Base-by-base conservation (phyloP, 2,113 vertebrate species). In the Malurus melanocephalus region DNA sequence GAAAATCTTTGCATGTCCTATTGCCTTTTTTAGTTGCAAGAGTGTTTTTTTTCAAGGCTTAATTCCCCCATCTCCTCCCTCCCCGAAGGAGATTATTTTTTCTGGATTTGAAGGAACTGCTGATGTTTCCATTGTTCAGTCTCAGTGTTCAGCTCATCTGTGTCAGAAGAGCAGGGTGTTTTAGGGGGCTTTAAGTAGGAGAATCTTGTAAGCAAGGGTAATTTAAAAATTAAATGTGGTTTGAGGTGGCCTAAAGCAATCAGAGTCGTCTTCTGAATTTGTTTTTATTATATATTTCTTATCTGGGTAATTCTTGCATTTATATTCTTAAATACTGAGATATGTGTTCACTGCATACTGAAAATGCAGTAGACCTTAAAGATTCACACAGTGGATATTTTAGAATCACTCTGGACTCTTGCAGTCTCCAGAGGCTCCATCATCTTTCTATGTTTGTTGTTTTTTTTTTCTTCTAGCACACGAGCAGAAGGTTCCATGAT, bases 401-500 rank as follows among this genome's bases (percentile, higher is more conserved):
- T n/a, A 48, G 33, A 81, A 68, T 43, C 30, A 16, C 10, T 72
- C 11, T 68, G 15, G 48, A 33, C 9, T 52, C 20, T 27, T 64
- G 12, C 2, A 6, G 7, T 12, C 13, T 67, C 6, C 20, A 32
- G 26, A 42, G 22, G 4, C 26, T 49, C 16, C 8, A 23, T 64
- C 24, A 32, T 30, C 24, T 88, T 90, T n/a, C 21, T 66, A 3
- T 42, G 13, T 66, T 8, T 40, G 3, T 5, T 52, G 17, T 21
- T 86, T 74, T 73, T 45, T 72, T 76, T 84, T 26, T 74, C 35
- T 94, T 82, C 56, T 87, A 99, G 99, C 99, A 99, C 32, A 94
- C 95, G 0, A 98, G 96, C 9, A 97, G 99, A 91, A 98, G 97
- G 32, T 99, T 99, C 95, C 98, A 98, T 93, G 97, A 97, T 42